Base-by-base conservation (phyloP, 2,797 vertebrate genomes). In the Microchirus variegatus region DNA sequence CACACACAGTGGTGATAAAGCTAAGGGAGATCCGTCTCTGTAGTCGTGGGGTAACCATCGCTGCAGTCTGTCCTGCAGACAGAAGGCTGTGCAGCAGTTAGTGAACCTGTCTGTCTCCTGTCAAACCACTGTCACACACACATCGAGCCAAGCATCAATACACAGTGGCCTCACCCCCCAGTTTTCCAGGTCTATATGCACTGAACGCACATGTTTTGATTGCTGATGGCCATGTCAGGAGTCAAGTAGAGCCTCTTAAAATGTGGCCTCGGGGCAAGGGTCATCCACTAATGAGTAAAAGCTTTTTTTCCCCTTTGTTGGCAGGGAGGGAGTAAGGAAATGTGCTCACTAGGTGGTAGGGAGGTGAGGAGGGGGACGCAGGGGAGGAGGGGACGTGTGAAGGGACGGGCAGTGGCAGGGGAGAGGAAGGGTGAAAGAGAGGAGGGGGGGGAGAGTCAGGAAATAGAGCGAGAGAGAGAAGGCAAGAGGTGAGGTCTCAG, bases 161-260 rank as follows among this genome's bases (percentile, higher is more conserved):
- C 79, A 63, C 64, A 40, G 44, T 2, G 54, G 22, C 63, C 68
- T 35, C 5, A 18, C 45, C 56, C 61, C 55, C 43, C 10, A n/a
- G 1, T 75, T 75, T 61, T 81, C 66, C 67, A 64, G 65, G 70
- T 76, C 81, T 70, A 70, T 71, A 67, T 56, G 70, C 86, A 16
- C 83, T 59, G 77, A 86, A 90, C 68, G 81, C 84, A 83, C 77
- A 81, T 89, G 85, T 90, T 92, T 91, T 89, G 84, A 92, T 90
- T 88, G 88, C 89, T 92, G 90, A 92, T 86, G 90, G 87, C 88
- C 91, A 92, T 93, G 91, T 93, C 90, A 92, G 89, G 88, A 92
- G 91, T 93, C 88, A 92, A 93, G 91, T 93, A 90, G 91, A 92
- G 90, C 88, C 91, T 93, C 92, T 93, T 92, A 92, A 93, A 93